Percentiles rank a stretch among this genome's conserved stretches.
Conservation (phyloP, 2,797 vertebrate species). For the Nothura maculosa region DNA sequence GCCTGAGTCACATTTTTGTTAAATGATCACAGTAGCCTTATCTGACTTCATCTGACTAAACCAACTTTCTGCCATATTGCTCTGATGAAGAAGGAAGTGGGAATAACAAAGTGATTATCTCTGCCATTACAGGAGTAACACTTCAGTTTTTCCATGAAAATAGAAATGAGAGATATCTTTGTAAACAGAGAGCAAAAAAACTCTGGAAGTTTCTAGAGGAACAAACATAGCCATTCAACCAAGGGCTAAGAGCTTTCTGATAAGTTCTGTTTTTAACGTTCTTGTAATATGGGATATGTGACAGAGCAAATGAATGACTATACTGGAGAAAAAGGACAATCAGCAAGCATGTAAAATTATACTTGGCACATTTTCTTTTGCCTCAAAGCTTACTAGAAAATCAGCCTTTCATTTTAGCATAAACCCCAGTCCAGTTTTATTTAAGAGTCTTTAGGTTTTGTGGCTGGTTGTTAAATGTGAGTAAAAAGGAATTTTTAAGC, state of each 20-base stretch:
- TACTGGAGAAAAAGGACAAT: not conserved
- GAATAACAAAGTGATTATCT: not conserved
- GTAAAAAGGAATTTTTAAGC: conserved; percentile 27
- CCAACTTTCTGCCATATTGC: not conserved
- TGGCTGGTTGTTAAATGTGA: not conserved
- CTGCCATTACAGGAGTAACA: not conserved
- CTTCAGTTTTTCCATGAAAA: not conserved
- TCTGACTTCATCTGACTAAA: not conserved
- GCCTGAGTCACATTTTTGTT: not conserved
- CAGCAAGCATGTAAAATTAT: conserved; percentile 27
- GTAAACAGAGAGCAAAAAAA: not conserved
- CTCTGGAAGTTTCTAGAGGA: not conserved
- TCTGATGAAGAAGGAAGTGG: not conserved
- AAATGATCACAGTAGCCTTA: not conserved
- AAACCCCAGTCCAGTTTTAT: not conserved
- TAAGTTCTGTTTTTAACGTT: conserved; percentile 14
- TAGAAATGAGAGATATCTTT: not conserved
- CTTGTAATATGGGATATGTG: not conserved
- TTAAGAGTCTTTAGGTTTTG: conserved; percentile 4
- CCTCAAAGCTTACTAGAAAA: conserved; percentile 48
- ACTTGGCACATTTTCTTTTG: conserved; percentile 40
- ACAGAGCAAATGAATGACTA: conserved; percentile 62
- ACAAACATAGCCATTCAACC: not conserved
- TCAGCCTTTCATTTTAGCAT: conserved; percentile 50
- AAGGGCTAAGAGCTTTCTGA: conserved; percentile 17